These are phyloP conservation scores for Siderastrea siderea DNA, from an alignment of 92 coral and sea anemone genomes.

Conservation along the genomic window DNA sequence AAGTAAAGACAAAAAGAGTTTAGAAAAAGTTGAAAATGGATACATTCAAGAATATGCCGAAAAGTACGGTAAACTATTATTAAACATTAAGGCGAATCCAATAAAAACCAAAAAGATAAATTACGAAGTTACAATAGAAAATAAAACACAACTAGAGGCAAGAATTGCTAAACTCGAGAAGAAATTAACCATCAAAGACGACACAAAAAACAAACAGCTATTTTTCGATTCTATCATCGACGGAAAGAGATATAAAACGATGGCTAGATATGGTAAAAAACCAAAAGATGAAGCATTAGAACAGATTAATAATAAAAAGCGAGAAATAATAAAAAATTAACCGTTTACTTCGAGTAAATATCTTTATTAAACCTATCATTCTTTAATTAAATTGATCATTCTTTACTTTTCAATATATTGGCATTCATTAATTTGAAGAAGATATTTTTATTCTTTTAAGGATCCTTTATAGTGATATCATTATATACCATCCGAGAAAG, in stretches of 20 bases:
- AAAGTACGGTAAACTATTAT: background rate
- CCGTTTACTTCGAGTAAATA: slow-evolving; percentile 36
- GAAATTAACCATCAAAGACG: slow-evolving; percentile 41
- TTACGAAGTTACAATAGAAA: slow-evolving; percentile 27
- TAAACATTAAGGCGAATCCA: slow-evolving; percentile 34
- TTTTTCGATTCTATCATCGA: slow-evolving; percentile 22
- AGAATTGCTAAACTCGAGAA: slow-evolving; percentile 34
- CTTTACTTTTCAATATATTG: too few relatives aligned
- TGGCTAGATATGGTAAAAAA: slow-evolving; percentile 30
- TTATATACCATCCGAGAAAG: too few relatives aligned
- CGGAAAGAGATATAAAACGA: slow-evolving; percentile 18
- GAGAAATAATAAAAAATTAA: slow-evolving; percentile 28
- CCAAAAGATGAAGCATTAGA: slow-evolving; percentile 48
- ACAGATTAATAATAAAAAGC: slow-evolving; percentile 13
- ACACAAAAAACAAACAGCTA: background rate
- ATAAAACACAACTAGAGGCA: slow-evolving; percentile 7
- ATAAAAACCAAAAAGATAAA: slow-evolving; percentile 10
- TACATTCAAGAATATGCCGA: slow-evolving; percentile 50
- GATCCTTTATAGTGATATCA: too few relatives aligned
- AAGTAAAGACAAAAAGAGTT: slow-evolving; percentile 41
- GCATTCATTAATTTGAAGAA: too few relatives aligned
- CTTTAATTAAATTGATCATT: too few relatives aligned
- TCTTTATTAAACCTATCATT: too few relatives aligned
- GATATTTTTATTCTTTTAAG: too few relatives aligned
- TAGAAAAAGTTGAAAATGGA: slow-evolving; percentile 50